Base-by-base conservation (phyloP, 2,797 vertebrate species). In the Gallinago solitaria region DNA sequence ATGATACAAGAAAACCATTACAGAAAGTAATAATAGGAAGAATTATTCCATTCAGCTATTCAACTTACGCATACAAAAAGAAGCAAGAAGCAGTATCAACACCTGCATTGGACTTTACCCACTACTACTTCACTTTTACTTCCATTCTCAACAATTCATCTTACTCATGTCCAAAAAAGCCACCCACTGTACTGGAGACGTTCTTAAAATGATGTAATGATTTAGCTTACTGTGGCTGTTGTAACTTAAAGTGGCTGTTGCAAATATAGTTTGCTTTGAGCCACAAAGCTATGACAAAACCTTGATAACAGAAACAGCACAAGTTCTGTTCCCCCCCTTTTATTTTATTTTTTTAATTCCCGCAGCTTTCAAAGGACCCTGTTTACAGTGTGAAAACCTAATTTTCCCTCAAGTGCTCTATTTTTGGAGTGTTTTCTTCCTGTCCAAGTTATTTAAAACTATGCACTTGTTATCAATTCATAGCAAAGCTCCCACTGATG, bases 251-350 rank as follows among this genome's bases (percentile, higher is more conserved):
- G 32, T 8, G 25, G 47, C 30, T 28, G 51, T 43, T 87, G 69
- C 75, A 74, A 67, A 61, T 50, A 79, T 8, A 70, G 16, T 35
- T 87, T 53, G 33, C 50, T 48, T 70, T n/a, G 8, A 91, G 65
- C 63, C 60, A 87, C n/a, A 87, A 87, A 57, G 25, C n/a, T 51
- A 74, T 59, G 35, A 95, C 12, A 94, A 95, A 95, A 93, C 30
- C 16, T 70, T 53, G 20, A 28, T 48, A 37, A 77, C 16, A 30
- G 33, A 87, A 88, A 39, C 7, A 16, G 45, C 61, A 87, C 19
- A 18, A 65, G 83, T 64, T 54, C 41, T 18, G 28, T 54, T 50
- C 33, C 41, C 28, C 8, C 8, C 8, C 3, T 47, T 9, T 4
- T 23, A 47, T 45, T 19, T 47, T 25, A 25, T 27, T 51, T 68